Conservation (phyloP, 2,797 vertebrate genomes). For the Orestias chungarensis region DNA sequence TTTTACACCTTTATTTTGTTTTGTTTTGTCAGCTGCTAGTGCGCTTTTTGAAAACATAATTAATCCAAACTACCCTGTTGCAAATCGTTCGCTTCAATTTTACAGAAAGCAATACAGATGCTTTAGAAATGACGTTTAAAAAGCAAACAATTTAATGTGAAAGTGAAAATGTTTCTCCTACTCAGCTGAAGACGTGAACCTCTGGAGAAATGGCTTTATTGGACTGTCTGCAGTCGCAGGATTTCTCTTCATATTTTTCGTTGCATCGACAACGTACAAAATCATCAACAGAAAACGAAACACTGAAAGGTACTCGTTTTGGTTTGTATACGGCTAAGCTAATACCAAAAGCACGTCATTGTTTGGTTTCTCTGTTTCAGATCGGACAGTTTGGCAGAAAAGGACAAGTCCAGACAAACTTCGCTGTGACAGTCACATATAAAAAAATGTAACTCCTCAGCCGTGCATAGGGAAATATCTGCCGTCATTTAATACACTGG, state of each 20-base stretch:
- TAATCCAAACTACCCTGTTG: no score
- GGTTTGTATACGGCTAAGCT: no score
- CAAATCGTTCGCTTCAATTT: not conserved
- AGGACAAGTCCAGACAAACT: slow-evolving; percentile 26
- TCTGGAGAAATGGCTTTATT: slow-evolving; percentile 3
- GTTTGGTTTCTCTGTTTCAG: slow-evolving; percentile 53
- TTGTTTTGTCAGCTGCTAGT: no score
- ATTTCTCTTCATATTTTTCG: slow-evolving; percentile 63
- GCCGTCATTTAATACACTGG: not conserved
- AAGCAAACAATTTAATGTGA: not conserved
- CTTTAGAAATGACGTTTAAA: not conserved
- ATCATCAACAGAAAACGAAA: slow-evolving; percentile 32
- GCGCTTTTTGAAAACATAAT: no score
- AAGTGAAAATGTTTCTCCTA: not conserved
- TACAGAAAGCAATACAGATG: not conserved
- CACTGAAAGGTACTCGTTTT: slow-evolving; percentile 48
- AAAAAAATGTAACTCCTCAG: not conserved
- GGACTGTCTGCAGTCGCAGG: slow-evolving; percentile 68
- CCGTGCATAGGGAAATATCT: not conserved
- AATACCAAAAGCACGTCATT: no score
- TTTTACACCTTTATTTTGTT: no score
- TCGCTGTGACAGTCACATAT: slow-evolving; percentile 48
- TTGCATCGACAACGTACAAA: not conserved
- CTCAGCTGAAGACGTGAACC: not conserved
- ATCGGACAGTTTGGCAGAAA: slow-evolving; percentile 1